Base-by-base conservation (phyloP, 2,888 invertebrate species). In the Megamerina dolium region DNA sequence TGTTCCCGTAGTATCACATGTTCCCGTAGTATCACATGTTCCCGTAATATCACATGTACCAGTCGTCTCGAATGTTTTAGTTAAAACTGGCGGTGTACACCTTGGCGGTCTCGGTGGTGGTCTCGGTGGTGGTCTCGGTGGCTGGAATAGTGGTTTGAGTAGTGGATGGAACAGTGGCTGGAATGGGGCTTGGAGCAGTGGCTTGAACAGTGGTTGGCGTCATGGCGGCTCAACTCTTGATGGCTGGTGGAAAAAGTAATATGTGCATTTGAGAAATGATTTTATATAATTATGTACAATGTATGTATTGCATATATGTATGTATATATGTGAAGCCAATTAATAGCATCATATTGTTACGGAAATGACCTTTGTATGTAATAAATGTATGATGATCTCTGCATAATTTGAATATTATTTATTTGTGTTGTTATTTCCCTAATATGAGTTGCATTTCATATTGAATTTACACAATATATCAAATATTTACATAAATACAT, bases 51-150 rank as follows among this genome's bases (percentile, higher is more conserved):
- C n/a, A 27, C 27, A n/a, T 4, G 12, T 10, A 3, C 27, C 27
- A 27, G 4, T 27, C 3, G 27, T n/a, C 1, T 12, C 10, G 3
- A 27, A n/a, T 3, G 27, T n/a, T 29, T 29, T n/a, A n/a, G n/a
- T n/a, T n/a, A n/a, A n/a, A n/a, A n/a, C n/a, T n/a, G n/a, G n/a
- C n/a, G n/a, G n/a, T n/a, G n/a, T n/a, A n/a, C n/a, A n/a, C n/a
- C n/a, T n/a, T 2, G 34, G 31, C 6, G 27, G 37, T n/a, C 13
- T 12, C 20, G 41, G 34, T 16, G 21, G 39, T 16, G 37, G 43
- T 20, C 42, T 42, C 6, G 50, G 41, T 27, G 40, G 51, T 9
- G 47, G 20, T 18, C 52, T 26, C 10, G 35, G 19, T 32, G 14
- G 27, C 18, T 20, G 33, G 18, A n/a, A 27, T 9, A 30, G 30